A percentile compares a stretch with the other conserved stretches of the same genome.
phyloP scores from a whole-genome alignment of 2,113 vertebrate species.

The Macheiramphus alcinus region DNA sequence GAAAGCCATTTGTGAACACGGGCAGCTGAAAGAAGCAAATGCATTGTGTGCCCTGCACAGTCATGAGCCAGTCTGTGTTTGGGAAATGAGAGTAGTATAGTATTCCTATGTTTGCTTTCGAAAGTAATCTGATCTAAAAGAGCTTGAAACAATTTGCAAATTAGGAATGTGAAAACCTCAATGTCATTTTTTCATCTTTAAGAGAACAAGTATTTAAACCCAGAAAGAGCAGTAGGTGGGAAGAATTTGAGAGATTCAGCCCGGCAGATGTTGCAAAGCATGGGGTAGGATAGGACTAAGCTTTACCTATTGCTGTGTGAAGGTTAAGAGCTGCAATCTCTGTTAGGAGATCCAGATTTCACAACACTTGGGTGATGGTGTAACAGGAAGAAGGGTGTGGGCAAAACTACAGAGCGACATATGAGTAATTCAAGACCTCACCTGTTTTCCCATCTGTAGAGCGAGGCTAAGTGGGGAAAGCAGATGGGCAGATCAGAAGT shows the following conservation, averaged over 20 bases:
- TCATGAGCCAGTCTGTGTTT: neutral
- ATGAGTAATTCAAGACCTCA: conserved; percentile 62
- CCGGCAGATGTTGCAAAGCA: neutral
- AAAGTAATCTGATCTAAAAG: neutral
- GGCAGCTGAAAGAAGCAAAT: neutral
- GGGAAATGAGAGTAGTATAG: neutral
- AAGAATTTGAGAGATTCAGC: neutral
- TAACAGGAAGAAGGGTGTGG: conserved; percentile 61
- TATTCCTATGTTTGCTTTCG: neutral
- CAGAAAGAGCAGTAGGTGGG: neutral
- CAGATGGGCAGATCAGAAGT: conserved; percentile 42
- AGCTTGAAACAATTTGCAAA: neutral
- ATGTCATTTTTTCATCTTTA: neutral
- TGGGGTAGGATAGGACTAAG: neutral
- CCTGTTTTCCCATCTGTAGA: conserved; percentile 54
- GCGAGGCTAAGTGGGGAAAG: conserved; percentile 22
- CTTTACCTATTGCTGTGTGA: neutral
- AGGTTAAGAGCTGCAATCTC: conserved; percentile 16
- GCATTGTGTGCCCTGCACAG: neutral
- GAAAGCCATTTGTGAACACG: neutral
- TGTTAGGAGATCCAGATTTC: conserved; percentile 39
- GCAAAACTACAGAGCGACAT: conserved; percentile 36
- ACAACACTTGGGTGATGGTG: conserved; percentile 34
- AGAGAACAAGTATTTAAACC: neutral
- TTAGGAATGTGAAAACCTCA: neutral